A percentile compares a stretch with the other conserved stretches of the same genome.
Conservation (phyloP, 2,888 invertebrate genomes). For the Agrochola macilenta region DNA sequence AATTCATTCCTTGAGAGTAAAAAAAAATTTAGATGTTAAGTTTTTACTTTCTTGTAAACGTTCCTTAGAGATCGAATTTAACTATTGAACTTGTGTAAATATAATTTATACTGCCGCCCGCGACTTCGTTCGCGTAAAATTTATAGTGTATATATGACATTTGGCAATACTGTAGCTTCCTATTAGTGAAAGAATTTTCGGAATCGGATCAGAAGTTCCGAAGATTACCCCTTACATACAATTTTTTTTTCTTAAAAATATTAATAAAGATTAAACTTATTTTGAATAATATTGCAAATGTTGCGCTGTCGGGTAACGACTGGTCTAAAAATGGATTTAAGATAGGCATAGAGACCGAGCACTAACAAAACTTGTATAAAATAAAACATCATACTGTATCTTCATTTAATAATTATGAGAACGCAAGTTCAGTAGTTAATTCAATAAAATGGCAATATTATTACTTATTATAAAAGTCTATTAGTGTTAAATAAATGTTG, state of each 20-base stretch:
- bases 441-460: constrained; percentile 60
- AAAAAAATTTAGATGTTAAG: constrained; percentile 42
- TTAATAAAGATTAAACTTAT: no score
- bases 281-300: no score
- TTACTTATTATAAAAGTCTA: constrained; percentile 67
- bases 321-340: not conserved
- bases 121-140: no score
- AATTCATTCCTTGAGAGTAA: constrained; percentile 52
- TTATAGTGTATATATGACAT: no score
- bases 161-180: no score
- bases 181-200: no score
- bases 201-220: no score
- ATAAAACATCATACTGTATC: not conserved
- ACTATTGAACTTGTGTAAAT: constrained; percentile 46
- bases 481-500: constrained; percentile 78
- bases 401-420: not conserved
- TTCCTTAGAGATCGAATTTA: constrained; percentile 38
- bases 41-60: constrained; percentile 39
- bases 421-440: constrained; percentile 47
- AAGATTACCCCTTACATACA: no score
- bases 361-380: not conserved
- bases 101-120: not conserved
- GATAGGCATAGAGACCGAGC: not conserved
- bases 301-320: no score
- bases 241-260: no score